Conservation (phyloP, 2,888 invertebrate genomes). For the Drosophila monieri region DNA sequence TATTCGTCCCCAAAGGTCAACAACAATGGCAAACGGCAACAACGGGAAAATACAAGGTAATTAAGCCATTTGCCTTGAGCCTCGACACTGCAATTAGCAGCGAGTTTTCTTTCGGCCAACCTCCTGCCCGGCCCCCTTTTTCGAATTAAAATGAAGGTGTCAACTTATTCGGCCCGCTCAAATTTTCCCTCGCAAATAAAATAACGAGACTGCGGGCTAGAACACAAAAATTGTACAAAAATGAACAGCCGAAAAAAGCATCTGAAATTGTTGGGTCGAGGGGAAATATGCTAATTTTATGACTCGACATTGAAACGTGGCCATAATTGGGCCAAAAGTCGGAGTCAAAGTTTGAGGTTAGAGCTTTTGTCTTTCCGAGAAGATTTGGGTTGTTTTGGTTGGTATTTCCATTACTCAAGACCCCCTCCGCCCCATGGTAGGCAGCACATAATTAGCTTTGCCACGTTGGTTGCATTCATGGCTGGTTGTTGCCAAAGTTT, state of each 20-base stretch:
- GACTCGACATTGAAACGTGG: conserved; percentile 64
- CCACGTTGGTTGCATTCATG: conserved; percentile 60
- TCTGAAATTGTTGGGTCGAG: conserved; percentile 40
- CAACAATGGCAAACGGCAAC: conserved; percentile 32
- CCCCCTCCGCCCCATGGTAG: background rate
- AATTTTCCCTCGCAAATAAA: conserved; percentile 36
- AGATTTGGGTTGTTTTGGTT: conserved; percentile 39
- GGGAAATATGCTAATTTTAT: conserved; percentile 70
- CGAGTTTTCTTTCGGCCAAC: conserved; percentile 47
- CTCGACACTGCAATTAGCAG: conserved; percentile 70
- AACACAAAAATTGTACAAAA: conserved; percentile 22
- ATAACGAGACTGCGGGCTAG: conserved; percentile 1
- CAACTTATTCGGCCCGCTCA: conserved; percentile 68
- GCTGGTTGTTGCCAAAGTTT: conserved; percentile 29
- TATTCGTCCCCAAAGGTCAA: conserved; percentile 57
- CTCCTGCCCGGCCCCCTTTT: conserved; percentile 2
- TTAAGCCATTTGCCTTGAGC: conserved; percentile 70
- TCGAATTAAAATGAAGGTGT: conserved; percentile 61
- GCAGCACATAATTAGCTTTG: conserved; percentile 63
- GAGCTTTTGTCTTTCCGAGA: conserved; percentile 31
- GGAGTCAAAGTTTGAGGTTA: conserved; percentile 46
- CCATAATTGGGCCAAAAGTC: conserved; percentile 62
- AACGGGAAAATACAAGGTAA: conserved; percentile 61
- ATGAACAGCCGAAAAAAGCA: conserved; percentile 46
- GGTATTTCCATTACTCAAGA: conserved; percentile 4